phyloP scores from a whole-genome alignment of 92 coral and sea anemone genomes.

The Bergia sp. region DNA sequence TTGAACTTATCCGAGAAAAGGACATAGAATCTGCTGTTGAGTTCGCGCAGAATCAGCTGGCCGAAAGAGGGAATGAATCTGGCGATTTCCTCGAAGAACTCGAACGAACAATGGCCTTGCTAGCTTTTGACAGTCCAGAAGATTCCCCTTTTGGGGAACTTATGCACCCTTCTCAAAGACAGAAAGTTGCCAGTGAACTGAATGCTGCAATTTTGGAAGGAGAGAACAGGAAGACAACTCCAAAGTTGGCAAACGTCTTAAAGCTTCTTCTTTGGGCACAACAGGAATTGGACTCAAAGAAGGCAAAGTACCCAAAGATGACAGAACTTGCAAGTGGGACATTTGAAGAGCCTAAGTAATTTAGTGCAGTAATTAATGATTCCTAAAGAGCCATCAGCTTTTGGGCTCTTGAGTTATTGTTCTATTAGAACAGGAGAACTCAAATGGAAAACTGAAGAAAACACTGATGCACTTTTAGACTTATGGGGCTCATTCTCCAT shows the following conservation, averaged over 20 bases:
- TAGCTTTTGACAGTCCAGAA: conserved; percentile 97
- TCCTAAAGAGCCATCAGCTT: background rate
- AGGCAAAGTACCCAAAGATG: conserved; percentile 95
- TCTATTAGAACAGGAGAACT: background rate
- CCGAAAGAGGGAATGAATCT: conserved; percentile 97
- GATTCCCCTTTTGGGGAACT: conserved; percentile 97
- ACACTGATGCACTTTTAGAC: background rate
- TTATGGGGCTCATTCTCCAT: background rate
- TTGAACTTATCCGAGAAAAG: conserved; percentile 92
- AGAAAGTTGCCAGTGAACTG: conserved; percentile 98
- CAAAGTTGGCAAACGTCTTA: conserved; percentile 87
- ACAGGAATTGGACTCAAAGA: conserved; percentile 91
- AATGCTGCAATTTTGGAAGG: conserved; percentile 96
- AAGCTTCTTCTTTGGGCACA: conserved; percentile 96
- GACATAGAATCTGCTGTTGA: conserved; percentile 98
- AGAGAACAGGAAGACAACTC: conserved; percentile 87
- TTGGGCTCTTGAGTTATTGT: background rate
- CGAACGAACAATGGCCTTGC: conserved; percentile 95
- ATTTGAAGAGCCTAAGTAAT: conserved; percentile 77
- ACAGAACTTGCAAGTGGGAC: conserved; percentile 88
- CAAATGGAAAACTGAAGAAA: background rate
- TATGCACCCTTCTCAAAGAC: conserved; percentile 91
- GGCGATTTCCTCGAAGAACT: conserved; percentile 91
- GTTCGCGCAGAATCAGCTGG: conserved; percentile 96
- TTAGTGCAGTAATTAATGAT: background rate